These are phyloP conservation scores for Papilio machaon DNA, from an alignment of 1,140 invertebrate species.

Conservation along the genomic window DNA sequence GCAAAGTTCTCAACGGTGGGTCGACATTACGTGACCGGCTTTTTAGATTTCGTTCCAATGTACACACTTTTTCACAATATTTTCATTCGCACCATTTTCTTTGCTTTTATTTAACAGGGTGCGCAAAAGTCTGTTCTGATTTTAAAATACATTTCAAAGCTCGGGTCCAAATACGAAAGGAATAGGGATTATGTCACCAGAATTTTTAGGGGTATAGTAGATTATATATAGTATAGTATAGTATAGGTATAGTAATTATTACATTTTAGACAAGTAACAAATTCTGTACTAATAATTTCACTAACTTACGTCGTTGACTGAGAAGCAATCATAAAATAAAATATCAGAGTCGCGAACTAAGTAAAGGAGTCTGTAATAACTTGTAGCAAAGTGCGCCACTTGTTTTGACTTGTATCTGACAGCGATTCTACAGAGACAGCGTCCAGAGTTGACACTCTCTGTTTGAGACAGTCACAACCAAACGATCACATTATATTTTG, in stretches of 20 bases:
- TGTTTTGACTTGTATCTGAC: constrained; percentile 13
- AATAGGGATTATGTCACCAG: not conserved
- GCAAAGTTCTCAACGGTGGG: constrained; percentile 25
- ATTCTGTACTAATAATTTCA: no score
- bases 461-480: not conserved
- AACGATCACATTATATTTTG: not conserved
- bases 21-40: constrained; percentile 32
- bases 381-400: constrained; percentile 3
- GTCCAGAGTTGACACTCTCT: not conserved
- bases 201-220: not conserved
- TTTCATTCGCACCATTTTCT: not conserved
- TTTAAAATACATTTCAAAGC: not conserved
- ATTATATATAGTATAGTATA: no score
- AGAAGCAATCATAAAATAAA: constrained; percentile 20
- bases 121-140: not conserved
- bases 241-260: no score
- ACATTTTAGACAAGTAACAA: not conserved
- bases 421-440: not conserved
- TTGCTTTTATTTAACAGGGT: constrained; percentile 12
- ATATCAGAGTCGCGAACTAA: not conserved
- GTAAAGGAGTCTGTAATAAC: constrained; percentile 1
- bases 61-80: constrained; percentile 13
- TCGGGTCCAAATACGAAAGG: not conserved
- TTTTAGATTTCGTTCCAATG: constrained; percentile 13
- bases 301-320: not conserved